These are phyloP conservation scores for Ageneiosus marmoratus DNA, from an alignment of 2,113 vertebrate species.

Conservation along the genomic window DNA sequence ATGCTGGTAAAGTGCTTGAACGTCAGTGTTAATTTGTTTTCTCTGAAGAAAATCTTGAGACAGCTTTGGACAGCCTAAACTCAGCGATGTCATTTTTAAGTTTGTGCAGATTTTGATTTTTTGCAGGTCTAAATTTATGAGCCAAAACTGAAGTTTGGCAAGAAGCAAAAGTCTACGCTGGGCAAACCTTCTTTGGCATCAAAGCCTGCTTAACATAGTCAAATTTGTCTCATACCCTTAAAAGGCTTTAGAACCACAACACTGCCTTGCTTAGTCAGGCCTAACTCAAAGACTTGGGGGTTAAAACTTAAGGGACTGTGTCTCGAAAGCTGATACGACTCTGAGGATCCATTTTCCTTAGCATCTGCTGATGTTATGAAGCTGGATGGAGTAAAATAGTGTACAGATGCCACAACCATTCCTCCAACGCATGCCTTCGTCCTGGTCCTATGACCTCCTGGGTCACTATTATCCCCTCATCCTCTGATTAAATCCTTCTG, in stretches of 20 bases:
- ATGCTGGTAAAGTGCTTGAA: conserved; percentile 14
- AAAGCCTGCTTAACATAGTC: conserved; percentile 29
- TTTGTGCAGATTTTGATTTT: conserved; percentile 17
- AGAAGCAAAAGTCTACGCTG: conserved; percentile 12
- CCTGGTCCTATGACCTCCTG: conserved; percentile 37
- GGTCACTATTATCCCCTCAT: conserved; percentile 29
- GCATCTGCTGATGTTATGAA: not conserved
- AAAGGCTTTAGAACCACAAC: conserved; percentile 12
- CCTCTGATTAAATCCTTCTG: conserved; percentile 38
- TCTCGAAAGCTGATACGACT: conserved; percentile 13
- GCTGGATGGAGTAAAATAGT: conserved; percentile 22
- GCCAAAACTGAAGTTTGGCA: conserved; percentile 23
- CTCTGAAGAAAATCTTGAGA: conserved; percentile 22
- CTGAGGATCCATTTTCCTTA: not conserved
- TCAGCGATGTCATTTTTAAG: conserved; percentile 8
- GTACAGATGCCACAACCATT: conserved; percentile 16
- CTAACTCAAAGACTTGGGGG: not conserved
- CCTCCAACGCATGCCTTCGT: conserved; percentile 50
- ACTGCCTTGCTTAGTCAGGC: not conserved
- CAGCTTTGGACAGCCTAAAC: conserved; percentile 3
- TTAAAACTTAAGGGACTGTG: not conserved
- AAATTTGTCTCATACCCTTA: conserved; percentile 39
- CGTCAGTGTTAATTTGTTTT: conserved; percentile 15
- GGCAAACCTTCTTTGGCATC: conserved; percentile 8
- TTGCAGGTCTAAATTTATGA: not conserved